Percentiles rank a stretch among this genome's conserved stretches.
phyloP scores from a whole-genome alignment of 1,140 invertebrate species.

The Drosophila nasuta region DNA sequence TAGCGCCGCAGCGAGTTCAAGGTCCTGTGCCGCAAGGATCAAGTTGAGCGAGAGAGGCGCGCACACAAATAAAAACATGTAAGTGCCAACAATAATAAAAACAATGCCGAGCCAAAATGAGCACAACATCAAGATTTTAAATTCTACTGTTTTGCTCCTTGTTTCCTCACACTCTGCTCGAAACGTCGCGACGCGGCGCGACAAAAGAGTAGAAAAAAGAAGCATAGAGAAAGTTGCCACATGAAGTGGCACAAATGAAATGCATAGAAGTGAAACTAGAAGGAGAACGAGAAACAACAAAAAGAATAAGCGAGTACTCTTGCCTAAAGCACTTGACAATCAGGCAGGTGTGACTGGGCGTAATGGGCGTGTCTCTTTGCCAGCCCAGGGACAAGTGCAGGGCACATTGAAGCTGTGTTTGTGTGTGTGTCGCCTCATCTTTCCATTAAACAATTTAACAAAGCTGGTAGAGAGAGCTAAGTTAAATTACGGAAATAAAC shows the following conservation, averaged over 20 bases:
- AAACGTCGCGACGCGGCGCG: not conserved
- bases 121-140: slow-evolving; percentile 65
- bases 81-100: slow-evolving; percentile 71
- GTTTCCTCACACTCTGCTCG: not conserved
- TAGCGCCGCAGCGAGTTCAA: slow-evolving; percentile 54
- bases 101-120: slow-evolving; percentile 63
- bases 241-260: slow-evolving; percentile 40
- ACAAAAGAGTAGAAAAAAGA: not conserved
- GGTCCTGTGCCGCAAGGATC: slow-evolving; percentile 56
- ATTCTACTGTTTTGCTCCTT: not conserved
- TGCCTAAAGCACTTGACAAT: slow-evolving; percentile 21
- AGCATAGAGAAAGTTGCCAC: slow-evolving; percentile 23
- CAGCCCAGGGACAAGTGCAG: slow-evolving; percentile 2
- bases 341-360: slow-evolving; percentile 20
- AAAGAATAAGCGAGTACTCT: slow-evolving; percentile 25
- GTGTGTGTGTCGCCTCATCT: slow-evolving; percentile 12
- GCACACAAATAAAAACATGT: slow-evolving; percentile 51
- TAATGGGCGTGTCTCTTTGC: slow-evolving; percentile 7
- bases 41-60: slow-evolving; percentile 37
- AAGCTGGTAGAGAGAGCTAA: slow-evolving; percentile 13
- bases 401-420: slow-evolving; percentile 5
- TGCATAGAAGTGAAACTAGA: slow-evolving; percentile 37
- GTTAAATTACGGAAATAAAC: slow-evolving; percentile 74
- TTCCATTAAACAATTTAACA: slow-evolving; percentile 35
- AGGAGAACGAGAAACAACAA: slow-evolving; percentile 1